Base-by-base conservation (phyloP, 2,113 vertebrate genomes). In the Nasalis larvatus region DNA sequence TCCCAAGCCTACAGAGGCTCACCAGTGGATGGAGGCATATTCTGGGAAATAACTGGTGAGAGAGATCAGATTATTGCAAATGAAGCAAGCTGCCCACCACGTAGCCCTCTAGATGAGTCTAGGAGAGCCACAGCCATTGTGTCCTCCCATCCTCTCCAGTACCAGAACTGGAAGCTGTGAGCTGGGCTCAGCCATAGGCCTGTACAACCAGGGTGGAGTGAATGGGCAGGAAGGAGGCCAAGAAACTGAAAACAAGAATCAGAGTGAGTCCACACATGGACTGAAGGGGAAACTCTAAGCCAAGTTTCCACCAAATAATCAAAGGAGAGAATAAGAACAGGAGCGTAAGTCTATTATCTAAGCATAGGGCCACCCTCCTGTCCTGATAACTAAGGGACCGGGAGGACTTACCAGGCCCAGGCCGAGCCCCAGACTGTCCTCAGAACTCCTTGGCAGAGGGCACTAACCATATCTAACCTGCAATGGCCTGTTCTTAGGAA, bases 241-340 rank as follows among this genome's bases (percentile, higher is more conserved):
- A 93, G 93, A 96, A 82, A 63, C 74, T 77, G 58, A 95, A 94
- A 94, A 58, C 63, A 71, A 82, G 89, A 97, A 89, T 89, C 77
- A 69, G 94, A 88, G 40, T 56, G 45, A 45, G 49, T 83, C 85
- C n/a, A 66, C 8, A 52, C 69, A 56, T 6, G 80, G 88, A 83
- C 68, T 32, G 52, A 87, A 86, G 66, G 40, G 47, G 81, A 76
- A 94, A 94, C n/a, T 4, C 40, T 13, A 96, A 93, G 91, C 89
- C 95, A 95, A 93, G 69, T 95, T 78, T 97, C 95, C 87, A 97
- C 14, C 93, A 74, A 97, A 92, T 35, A 89, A 84, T 95, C 92
- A 86, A 32, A 92, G 76, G 60, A 90, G 84, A 77, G 80, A 92
- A 71, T 14, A 71, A 45, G 73, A 81, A 68, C 78, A 42, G 5